Conservation (phyloP, 2,888 invertebrate genomes). For the Orchesella flavescens region DNA sequence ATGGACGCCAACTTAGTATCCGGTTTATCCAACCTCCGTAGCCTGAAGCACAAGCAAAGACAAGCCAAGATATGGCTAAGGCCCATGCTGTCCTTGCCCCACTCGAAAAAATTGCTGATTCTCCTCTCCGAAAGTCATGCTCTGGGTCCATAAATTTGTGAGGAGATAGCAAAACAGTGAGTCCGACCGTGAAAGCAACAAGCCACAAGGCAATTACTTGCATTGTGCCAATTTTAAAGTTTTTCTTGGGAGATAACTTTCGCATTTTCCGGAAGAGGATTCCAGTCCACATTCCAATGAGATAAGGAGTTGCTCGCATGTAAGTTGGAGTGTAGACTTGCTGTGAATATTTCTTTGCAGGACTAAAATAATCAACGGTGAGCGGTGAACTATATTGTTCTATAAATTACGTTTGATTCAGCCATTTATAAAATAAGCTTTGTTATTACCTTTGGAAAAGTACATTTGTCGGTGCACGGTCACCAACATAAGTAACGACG, state of each 20-base stretch:
- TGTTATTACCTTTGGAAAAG: conserved; percentile 53
- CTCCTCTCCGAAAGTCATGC: conserved; percentile 43
- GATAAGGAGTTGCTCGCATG: conserved; percentile 70
- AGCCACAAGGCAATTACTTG: conserved; percentile 55
- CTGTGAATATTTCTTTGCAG: conserved; percentile 31
- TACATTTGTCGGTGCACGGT: conserved; percentile 46
- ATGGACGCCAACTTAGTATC: conserved; percentile 86
- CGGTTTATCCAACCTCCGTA: conserved; percentile 83
- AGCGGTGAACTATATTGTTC: too few relatives aligned
- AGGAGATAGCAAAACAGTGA: conserved; percentile 62
- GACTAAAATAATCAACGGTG: neutral
- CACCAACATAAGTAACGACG: conserved; percentile 54
- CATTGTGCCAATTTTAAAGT: conserved; percentile 4
- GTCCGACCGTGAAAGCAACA: conserved; percentile 51
- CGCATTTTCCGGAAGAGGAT: conserved; percentile 49
- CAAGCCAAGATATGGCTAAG: conserved; percentile 70
- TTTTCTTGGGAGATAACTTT: too few relatives aligned
- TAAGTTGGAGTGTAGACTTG: conserved; percentile 66
- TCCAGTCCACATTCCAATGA: conserved; percentile 70
- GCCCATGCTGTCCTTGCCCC: conserved; percentile 66
- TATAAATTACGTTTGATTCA: neutral
- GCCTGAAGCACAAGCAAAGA: conserved; percentile 72
- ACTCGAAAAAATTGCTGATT: conserved; percentile 62
- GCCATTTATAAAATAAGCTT: neutral
- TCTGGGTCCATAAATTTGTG: conserved; percentile 59